Base-by-base conservation (phyloP, 2,888 invertebrate species). In the Drosophila villosipedis region DNA sequence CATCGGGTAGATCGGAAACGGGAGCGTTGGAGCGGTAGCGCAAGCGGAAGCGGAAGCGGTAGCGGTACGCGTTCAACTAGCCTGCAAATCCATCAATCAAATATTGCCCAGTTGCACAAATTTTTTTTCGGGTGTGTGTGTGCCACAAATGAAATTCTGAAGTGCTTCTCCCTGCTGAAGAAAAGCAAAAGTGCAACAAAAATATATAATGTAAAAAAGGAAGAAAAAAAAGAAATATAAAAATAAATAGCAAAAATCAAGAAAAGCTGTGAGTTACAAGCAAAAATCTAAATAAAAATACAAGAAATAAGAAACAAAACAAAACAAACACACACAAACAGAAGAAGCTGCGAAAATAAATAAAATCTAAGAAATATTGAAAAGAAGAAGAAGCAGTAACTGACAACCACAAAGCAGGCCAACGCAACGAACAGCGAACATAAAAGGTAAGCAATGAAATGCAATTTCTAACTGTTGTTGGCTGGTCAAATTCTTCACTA, bases 91-190 rank as follows among this genome's bases (percentile, higher is more conserved):
- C 47, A 53, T 30, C 28, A 64, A 28, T 5, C 60, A 60, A 70
- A 70, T 71, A 69, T 76, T 63, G 59, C 58, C 61, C 25, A 58
- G 57, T 61, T 76, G 55, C 47, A 60, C 22, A 47, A n/a, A 52
- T 78, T 78, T 77, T 78, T 77, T 77, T 79, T 69, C 78, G 77
- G 77, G 47, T 47, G 47, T 77, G 77, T 80, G 76, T 71, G 76
- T 67, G 55, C 49, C 68, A 60, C 41, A 76, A 70, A 71, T 67
- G 28, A 71, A 68, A 78, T 67, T 63, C 47, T 50, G 10, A 41
- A 72, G 77, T 70, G 80, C 64, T 75, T 75, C 33, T 52, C 41
- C 41, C 57, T 55, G 25, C 67, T 43, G 37, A 49, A 58, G 19
- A 19, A 54, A 50, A 53, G 12, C 47, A 22, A 50, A 69, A 64